These are phyloP conservation scores for Chrysogorgia sp. DNA, from an alignment of 92 coral and sea anemone species.

Conservation along the genomic window DNA sequence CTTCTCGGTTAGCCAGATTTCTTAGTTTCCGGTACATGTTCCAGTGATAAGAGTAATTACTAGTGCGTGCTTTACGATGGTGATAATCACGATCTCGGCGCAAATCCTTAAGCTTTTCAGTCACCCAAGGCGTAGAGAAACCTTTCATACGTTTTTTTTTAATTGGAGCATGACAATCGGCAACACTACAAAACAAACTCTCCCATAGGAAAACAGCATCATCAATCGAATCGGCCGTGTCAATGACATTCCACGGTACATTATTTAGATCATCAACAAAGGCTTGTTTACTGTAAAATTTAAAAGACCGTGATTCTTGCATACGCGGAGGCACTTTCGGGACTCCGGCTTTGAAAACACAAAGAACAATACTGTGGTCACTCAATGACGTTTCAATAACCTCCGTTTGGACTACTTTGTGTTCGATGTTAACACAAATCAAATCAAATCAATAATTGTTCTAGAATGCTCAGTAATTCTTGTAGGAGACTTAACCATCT, in stretches of 20 bases:
- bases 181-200: slow-evolving; percentile 34
- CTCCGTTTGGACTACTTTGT: slow-evolving; percentile 39
- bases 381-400: slow-evolving; percentile 36
- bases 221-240: slow-evolving; percentile 28
- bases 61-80: slow-evolving; percentile 17
- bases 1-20: slow-evolving; percentile 39
- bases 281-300: slow-evolving; percentile 29
- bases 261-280: slow-evolving; percentile 39
- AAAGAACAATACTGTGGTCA: slow-evolving; percentile 46
- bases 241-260: slow-evolving; percentile 46
- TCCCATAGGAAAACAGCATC: slow-evolving; percentile 44
- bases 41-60: slow-evolving; percentile 36
- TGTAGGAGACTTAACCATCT: slow-evolving; percentile 42
- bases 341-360: slow-evolving; percentile 48
- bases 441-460: too few relatives aligned
- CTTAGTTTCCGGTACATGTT: slow-evolving; percentile 44
- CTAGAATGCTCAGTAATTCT: slow-evolving; percentile 52
- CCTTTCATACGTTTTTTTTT: slow-evolving; percentile 36
- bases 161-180: slow-evolving; percentile 55
- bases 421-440: slow-evolving; percentile 38
- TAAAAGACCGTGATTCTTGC: slow-evolving; percentile 35
- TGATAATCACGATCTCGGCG: slow-evolving; percentile 43
- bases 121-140: slow-evolving; percentile 48
- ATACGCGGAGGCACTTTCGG: slow-evolving; percentile 20
- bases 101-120: slow-evolving; percentile 47